phyloP scores from a whole-genome alignment of 1,140 invertebrate species.

The Sitobion miscanthi region DNA sequence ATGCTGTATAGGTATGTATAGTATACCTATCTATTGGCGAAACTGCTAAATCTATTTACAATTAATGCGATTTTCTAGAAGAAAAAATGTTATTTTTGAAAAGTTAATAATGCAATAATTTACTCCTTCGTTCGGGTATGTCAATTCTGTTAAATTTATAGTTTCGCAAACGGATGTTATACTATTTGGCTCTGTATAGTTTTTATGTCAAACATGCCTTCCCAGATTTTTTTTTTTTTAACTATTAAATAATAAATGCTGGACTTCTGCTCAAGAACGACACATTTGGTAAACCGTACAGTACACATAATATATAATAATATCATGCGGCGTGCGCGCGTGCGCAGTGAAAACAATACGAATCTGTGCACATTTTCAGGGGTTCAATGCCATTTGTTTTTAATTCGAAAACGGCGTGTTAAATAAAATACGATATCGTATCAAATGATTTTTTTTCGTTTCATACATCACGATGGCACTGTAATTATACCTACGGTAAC shows the following conservation, averaged over 20 bases:
- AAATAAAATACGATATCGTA: neutral
- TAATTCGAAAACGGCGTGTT: neutral
- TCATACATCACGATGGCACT: neutral
- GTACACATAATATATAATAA: neutral
- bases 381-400: neutral
- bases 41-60: neutral
- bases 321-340: neutral
- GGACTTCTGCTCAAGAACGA: constrained; percentile 1
- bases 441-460: neutral
- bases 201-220: constrained; percentile 29
- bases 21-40: no score
- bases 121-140: neutral
- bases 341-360: neutral
- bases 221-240: neutral
- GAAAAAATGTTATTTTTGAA: neutral
- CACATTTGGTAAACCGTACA: neutral
- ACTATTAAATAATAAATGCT: constrained; percentile 27
- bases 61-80: neutral
- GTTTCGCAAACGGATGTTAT: constrained; percentile 24
- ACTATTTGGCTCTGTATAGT: neutral
- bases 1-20: neutral
- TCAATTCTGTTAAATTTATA: neutral
- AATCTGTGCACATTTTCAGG: neutral
- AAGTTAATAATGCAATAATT: neutral
- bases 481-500: no score